These are phyloP conservation scores for Lasioglossum baleicum DNA, from an alignment of 1,140 invertebrate genomes.

Conservation along the genomic window DNA sequence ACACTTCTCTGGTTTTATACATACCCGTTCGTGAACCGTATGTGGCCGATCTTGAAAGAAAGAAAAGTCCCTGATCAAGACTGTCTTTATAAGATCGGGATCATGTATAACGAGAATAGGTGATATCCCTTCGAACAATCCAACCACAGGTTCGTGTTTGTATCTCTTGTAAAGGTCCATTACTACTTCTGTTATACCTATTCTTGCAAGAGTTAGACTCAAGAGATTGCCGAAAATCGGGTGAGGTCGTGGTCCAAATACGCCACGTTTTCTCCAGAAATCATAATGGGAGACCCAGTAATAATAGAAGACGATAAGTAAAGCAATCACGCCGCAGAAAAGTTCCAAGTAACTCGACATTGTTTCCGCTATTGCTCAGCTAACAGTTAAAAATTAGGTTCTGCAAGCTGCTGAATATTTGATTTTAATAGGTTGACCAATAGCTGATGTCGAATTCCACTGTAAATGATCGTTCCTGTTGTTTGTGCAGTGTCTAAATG, in stretches of 20 bases:
- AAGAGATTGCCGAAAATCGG: constrained; percentile 70
- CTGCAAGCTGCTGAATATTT: background rate
- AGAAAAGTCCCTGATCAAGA: too few relatives aligned
- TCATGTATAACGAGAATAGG: too few relatives aligned
- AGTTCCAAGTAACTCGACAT: constrained; percentile 46
- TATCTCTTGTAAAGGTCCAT: background rate
- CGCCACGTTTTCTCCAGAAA: constrained; percentile 70
- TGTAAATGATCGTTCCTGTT: background rate
- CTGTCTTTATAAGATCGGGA: too few relatives aligned
- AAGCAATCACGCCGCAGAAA: constrained; percentile 10
- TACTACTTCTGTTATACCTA: constrained; percentile 10
- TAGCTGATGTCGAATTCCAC: too few relatives aligned
- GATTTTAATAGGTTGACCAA: background rate
- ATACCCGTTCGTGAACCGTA: too few relatives aligned
- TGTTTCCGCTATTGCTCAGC: background rate
- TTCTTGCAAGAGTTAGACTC: constrained; percentile 49
- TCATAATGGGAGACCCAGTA: constrained; percentile 50
- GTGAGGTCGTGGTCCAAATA: constrained; percentile 65
- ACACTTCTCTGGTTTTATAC: too few relatives aligned
- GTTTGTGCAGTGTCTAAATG: background rate
- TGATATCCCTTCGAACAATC: too few relatives aligned
- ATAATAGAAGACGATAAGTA: constrained; percentile 57
- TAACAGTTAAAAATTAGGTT: background rate
- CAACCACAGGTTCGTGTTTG: background rate
- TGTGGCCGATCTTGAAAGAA: too few relatives aligned